Conservation (phyloP, 2,888 invertebrate species). For the Lasius fuliginosus region DNA sequence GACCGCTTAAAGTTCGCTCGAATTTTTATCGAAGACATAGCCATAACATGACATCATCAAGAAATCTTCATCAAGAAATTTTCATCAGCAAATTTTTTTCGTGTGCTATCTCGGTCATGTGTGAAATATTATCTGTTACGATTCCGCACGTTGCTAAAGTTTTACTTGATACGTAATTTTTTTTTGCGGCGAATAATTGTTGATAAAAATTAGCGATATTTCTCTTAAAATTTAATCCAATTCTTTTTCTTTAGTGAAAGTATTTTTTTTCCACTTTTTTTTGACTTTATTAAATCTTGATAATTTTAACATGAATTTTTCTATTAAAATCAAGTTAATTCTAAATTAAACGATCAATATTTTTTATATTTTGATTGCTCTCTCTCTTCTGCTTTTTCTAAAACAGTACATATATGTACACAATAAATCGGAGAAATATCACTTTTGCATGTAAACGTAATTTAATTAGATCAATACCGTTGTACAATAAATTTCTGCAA, state of each 20-base stretch:
- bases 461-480: not conserved
- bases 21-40: conserved; percentile 9
- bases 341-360: not conserved
- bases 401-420: no score
- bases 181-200: not conserved
- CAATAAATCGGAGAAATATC: no score
- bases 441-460: no score
- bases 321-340: not conserved
- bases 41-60: not conserved
- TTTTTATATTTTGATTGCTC: not conserved
- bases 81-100: not conserved
- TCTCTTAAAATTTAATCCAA: not conserved
- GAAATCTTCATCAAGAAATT: no score
- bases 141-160: conserved; percentile 2
- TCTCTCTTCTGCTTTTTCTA: no score
- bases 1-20: not conserved
- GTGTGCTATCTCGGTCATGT: not conserved
- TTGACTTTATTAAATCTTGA: not conserved
- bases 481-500: not conserved
- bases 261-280: not conserved
- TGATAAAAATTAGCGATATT: not conserved
- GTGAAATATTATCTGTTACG: not conserved
- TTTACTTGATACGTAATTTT: not conserved
- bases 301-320: not conserved
- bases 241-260: not conserved